Percentiles rank a stretch among this genome's conserved stretches.
These are phyloP conservation scores for Cygnus atratus DNA, from an alignment of 2,113 vertebrate genomes.

Conservation along the genomic window DNA sequence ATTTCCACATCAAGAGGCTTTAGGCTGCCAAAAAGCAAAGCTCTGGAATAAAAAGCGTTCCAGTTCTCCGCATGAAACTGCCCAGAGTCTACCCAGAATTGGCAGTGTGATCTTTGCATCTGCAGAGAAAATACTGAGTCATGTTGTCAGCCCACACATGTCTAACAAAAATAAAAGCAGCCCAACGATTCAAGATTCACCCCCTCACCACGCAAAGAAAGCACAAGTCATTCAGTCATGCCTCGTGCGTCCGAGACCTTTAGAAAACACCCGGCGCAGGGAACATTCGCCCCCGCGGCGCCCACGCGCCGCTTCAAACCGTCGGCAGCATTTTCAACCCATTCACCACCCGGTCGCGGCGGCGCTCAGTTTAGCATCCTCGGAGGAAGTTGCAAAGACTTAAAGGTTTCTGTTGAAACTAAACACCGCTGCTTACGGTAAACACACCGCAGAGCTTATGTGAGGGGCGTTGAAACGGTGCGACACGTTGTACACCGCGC, in stretches of 20 bases:
- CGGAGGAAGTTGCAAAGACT: not conserved
- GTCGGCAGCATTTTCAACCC: not conserved
- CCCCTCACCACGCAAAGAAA: constrained; percentile 74
- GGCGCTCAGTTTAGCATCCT: not conserved
- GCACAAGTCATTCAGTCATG: constrained; percentile 73
- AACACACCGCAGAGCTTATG: not conserved
- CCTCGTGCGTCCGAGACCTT: constrained; percentile 61
- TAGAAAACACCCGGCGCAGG: constrained; percentile 60
- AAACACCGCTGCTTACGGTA: not conserved
- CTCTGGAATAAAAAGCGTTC: constrained; percentile 30
- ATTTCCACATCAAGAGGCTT: not conserved
- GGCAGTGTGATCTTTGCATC: constrained; percentile 72
- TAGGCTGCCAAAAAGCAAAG: constrained; percentile 35
- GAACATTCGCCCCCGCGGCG: constrained; percentile 49
- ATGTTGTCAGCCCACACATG: constrained; percentile 76
- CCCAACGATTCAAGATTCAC: constrained; percentile 75
- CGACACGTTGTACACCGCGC: not conserved
- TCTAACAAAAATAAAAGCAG: constrained; percentile 79
- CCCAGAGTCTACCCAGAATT: constrained; percentile 71
- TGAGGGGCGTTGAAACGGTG: not conserved
- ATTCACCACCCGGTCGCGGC: not conserved
- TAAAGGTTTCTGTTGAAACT: not conserved
- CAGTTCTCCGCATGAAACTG: constrained; percentile 61
- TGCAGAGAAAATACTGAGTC: constrained; percentile 80
- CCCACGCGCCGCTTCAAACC: constrained; percentile 1